A percentile compares a stretch with the other conserved stretches of the same genome.
Conservation (phyloP, 2,888 invertebrate species). For the Melanophora roralis region DNA sequence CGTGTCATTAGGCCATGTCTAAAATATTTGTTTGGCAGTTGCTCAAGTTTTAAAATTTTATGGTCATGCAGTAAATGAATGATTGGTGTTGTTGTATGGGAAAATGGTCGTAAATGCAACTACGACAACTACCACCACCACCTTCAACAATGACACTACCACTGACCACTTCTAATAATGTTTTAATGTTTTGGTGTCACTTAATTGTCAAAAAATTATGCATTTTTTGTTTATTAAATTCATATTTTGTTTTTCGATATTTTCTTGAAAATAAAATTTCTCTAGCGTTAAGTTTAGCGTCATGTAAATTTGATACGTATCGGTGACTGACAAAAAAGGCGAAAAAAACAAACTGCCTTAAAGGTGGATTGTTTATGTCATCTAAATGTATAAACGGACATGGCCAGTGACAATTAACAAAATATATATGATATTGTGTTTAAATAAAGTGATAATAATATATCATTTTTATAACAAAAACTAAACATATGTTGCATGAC, state of each 20-base stretch:
- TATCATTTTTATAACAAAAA: not conserved
- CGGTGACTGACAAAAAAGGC: slow-evolving; percentile 28
- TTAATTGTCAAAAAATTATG: slow-evolving; percentile 48
- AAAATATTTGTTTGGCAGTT: slow-evolving; percentile 25
- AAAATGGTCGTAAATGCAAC: slow-evolving; percentile 21
- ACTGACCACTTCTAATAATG: not conserved
- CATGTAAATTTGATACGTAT: slow-evolving; percentile 31
- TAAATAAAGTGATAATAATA: slow-evolving; percentile 16
- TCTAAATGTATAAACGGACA: not conserved
- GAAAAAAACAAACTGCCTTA: slow-evolving; percentile 50
- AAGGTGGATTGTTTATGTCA: slow-evolving; percentile 43
- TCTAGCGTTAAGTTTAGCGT: slow-evolving; percentile 53
- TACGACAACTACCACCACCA: not conserved
- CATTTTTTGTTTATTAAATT: slow-evolving; percentile 17
- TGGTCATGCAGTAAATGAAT: slow-evolving; percentile 31
- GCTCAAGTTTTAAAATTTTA: slow-evolving; percentile 37
- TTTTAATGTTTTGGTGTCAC: slow-evolving; percentile 43
- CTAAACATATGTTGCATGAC: not conserved
- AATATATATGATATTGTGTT: slow-evolving; percentile 1
- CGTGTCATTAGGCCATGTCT: slow-evolving; percentile 44
- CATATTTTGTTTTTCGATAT: not conserved
- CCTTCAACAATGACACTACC: not conserved
- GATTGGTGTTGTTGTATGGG: not conserved
- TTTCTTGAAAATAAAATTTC: slow-evolving; percentile 20
- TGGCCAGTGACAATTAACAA: slow-evolving; percentile 38